Conservation (phyloP, 1,140 invertebrate genomes). For the Vollenhovia emeryi region DNA sequence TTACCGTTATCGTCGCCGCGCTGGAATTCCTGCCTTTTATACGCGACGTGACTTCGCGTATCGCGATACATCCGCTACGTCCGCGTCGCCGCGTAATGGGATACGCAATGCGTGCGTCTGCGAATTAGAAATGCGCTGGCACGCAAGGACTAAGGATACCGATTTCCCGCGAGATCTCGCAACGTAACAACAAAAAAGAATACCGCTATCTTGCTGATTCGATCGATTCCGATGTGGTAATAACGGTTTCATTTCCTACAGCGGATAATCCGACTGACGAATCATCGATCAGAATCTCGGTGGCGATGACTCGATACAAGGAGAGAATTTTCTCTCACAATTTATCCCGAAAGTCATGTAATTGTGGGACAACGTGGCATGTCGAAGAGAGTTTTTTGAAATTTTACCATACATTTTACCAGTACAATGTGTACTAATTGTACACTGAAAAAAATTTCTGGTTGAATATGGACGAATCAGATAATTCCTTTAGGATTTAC, state of each 20-base stretch:
- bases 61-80: slow-evolving; percentile 30
- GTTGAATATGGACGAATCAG: too few relatives aligned
- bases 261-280: background rate
- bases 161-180: background rate
- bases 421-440: too few relatives aligned
- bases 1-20: slow-evolving; percentile 45
- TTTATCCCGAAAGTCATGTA: too few relatives aligned
- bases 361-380: too few relatives aligned
- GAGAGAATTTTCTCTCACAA: too few relatives aligned
- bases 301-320: background rate
- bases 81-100: slow-evolving; percentile 38
- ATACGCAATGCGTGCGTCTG: slow-evolving; percentile 33
- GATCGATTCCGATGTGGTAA: background rate
- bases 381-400: too few relatives aligned
- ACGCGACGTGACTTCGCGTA: slow-evolving; percentile 35
- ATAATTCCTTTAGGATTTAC: too few relatives aligned
- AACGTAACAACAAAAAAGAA: background rate
- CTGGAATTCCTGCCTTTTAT: slow-evolving; percentile 39
- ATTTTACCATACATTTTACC: too few relatives aligned
- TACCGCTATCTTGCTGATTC: background rate
- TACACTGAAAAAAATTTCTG: too few relatives aligned
- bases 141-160: background rate
- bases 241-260: background rate
- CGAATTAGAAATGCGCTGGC: background rate
- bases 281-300: background rate